Percentiles rank a stretch among this genome's conserved stretches.
These are phyloP conservation scores for Acronicta psi DNA, from an alignment of 2,888 invertebrate genomes.

Conservation along the genomic window DNA sequence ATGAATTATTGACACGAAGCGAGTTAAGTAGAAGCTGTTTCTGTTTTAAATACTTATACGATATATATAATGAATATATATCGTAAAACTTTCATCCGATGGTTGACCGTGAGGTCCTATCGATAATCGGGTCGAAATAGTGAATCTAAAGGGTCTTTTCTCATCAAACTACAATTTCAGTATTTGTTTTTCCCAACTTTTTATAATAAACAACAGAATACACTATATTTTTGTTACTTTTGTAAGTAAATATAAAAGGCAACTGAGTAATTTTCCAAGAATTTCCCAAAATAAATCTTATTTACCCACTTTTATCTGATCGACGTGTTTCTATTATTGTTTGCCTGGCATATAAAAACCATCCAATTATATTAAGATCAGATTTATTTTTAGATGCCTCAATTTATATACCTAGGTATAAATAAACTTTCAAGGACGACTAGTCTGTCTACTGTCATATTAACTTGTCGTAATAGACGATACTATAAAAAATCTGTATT, in stretches of 20 bases:
- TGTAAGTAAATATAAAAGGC: conserved; percentile 17
- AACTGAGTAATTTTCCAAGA: conserved; percentile 25
- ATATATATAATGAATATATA: no score
- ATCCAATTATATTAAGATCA: conserved; percentile 4
- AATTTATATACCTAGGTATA: background rate
- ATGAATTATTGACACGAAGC: conserved; percentile 67
- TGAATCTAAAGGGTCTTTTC: no score
- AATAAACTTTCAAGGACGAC: background rate
- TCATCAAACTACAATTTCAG: no score
- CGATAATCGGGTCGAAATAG: no score
- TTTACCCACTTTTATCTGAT: conserved; percentile 35
- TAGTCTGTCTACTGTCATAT: background rate
- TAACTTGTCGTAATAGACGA: no score
- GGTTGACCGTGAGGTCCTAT: no score
- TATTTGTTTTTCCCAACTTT: background rate
- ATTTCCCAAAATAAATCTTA: conserved; percentile 29
- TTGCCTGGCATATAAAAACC: conserved; percentile 22
- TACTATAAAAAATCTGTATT: no score
- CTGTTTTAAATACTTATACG: no score
- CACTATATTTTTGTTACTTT: conserved; percentile 5
- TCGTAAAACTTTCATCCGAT: no score
- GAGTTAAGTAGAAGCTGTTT: conserved; percentile 55
- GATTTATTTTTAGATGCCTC: conserved; percentile 18
- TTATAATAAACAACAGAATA: background rate
- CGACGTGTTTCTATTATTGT: conserved; percentile 33